A percentile compares a stretch with the other conserved stretches of the same genome.
These are phyloP conservation scores for Pantala flavescens DNA, from an alignment of 1,140 invertebrate genomes.

Conservation along the genomic window DNA sequence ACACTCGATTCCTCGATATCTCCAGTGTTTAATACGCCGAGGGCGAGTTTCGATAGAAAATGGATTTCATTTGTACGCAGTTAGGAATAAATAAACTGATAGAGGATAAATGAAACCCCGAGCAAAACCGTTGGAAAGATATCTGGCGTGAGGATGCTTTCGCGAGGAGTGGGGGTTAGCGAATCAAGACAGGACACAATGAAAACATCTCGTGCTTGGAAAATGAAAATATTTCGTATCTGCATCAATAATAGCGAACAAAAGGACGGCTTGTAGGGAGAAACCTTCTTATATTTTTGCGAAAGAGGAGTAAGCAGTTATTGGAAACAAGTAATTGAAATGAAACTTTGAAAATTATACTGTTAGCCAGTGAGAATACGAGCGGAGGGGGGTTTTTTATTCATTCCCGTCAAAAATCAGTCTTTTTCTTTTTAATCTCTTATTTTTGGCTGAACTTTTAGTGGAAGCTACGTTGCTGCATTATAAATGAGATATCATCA, in stretches of 20 bases:
- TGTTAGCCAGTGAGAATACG: not conserved
- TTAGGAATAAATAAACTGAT: no score
- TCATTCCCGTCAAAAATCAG: not conserved
- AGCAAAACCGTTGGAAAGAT: no score
- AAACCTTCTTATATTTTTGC: conserved; percentile 7
- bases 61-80: no score
- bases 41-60: no score
- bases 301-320: not conserved
- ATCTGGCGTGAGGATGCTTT: no score
- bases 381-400: not conserved
- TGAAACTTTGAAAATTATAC: conserved; percentile 6
- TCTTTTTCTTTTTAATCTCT: not conserved
- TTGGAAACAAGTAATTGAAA: conserved; percentile 8
- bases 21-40: no score
- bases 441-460: no score
- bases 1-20: no score
- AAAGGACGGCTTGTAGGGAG: not conserved
- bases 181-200: not conserved
- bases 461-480: no score
- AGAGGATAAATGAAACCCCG: no score
- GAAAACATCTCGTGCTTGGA: not conserved
- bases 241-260: conserved; percentile 3
- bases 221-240: conserved; percentile 10
- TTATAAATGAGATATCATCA: no score
- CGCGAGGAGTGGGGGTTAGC: not conserved